Conservation (phyloP, 2,113 vertebrate genomes). For the Gnathonemus longibarbis region DNA sequence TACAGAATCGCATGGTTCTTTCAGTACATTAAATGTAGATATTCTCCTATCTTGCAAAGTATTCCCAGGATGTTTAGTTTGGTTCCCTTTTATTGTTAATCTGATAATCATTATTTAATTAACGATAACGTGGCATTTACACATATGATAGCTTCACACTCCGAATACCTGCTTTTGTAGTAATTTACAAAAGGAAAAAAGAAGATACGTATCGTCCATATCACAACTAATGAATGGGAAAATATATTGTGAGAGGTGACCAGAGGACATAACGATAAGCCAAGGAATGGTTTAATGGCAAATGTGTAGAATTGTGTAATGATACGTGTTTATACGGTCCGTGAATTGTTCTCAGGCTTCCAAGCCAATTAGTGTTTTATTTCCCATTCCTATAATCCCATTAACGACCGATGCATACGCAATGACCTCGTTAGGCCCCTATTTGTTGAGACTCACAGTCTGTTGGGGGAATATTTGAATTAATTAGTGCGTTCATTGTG, state of each 20-base stretch:
- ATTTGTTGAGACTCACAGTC: background rate
- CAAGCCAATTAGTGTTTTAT: constrained; percentile 7
- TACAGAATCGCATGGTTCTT: background rate
- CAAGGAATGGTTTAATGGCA: background rate
- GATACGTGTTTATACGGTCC: background rate
- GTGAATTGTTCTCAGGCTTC: background rate
- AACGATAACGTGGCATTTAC: background rate
- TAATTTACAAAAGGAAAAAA: background rate
- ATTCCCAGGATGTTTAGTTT: background rate
- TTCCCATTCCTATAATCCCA: constrained; percentile 13
- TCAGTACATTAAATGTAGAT: background rate
- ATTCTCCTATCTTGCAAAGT: background rate
- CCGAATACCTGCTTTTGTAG: background rate
- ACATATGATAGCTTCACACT: background rate
- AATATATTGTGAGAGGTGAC: background rate
- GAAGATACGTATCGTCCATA: background rate
- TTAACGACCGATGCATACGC: constrained; percentile 3
- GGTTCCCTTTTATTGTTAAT: background rate
- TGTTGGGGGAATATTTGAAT: constrained; percentile 7
- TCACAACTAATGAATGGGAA: background rate
- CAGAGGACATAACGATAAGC: background rate
- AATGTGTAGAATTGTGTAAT: background rate
- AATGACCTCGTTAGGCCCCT: constrained; percentile 8
- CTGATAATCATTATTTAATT: background rate
- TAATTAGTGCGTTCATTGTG: background rate